phyloP scores from a whole-genome alignment of 2,113 vertebrate genomes.

The Fulmarus glacialis region DNA sequence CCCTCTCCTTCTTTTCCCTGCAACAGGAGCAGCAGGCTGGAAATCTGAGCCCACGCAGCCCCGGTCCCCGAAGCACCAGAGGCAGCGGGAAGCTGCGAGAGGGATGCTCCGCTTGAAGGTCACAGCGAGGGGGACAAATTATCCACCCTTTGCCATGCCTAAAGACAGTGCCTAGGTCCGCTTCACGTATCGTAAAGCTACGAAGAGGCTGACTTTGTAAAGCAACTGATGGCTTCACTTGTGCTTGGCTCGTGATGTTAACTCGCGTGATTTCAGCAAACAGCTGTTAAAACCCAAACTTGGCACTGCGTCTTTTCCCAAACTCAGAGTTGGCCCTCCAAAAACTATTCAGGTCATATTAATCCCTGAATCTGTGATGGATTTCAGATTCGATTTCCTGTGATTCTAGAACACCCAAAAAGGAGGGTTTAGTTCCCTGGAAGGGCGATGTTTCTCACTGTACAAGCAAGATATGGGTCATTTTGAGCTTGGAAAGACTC shows the following conservation, averaged over 20 bases:
- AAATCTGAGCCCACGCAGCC: background rate
- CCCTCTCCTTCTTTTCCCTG: background rate
- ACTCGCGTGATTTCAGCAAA: rapidly evolving
- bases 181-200: rapidly evolving
- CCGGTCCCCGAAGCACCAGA: background rate
- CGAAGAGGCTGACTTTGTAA: background rate
- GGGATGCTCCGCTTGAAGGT: background rate
- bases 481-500: background rate
- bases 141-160: background rate
- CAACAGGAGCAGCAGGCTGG: background rate
- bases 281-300: background rate
- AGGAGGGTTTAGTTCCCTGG: background rate
- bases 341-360: background rate
- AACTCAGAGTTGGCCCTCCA: background rate
- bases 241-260: background rate
- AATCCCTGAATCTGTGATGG: background rate
- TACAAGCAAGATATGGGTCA: background rate
- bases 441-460: rapidly evolving
- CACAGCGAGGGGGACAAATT: background rate
- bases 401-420: background rate
- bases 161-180: background rate
- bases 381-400: background rate
- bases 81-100: background rate
- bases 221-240: background rate
- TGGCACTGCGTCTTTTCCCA: background rate